Percentiles rank a stretch among this genome's conserved stretches.
phyloP scores from a whole-genome alignment of 2,888 invertebrate genomes.

The Copidosoma aretas region DNA sequence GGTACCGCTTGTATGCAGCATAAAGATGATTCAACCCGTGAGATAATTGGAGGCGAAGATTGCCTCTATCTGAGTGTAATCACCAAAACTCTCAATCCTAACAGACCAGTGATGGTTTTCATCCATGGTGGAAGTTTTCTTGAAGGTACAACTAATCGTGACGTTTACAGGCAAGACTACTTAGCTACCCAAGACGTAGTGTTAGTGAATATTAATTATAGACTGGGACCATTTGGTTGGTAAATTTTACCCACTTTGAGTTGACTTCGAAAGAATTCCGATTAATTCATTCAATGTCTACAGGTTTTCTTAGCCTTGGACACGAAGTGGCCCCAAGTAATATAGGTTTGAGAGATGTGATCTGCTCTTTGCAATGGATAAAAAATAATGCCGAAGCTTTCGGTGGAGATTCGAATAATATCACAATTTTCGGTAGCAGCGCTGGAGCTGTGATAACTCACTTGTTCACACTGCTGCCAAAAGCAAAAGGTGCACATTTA shows the following conservation, averaged over 20 bases:
- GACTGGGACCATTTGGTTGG: constrained; percentile 44
- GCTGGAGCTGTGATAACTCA: constrained; percentile 45
- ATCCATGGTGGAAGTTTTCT: constrained; percentile 47
- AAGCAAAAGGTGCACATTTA: constrained; percentile 46
- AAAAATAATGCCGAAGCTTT: constrained; percentile 50
- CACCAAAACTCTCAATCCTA: constrained; percentile 38
- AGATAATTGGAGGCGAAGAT: constrained; percentile 41
- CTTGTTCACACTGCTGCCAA: constrained; percentile 45
- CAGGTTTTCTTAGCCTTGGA: constrained; percentile 51
- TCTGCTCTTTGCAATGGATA: constrained; percentile 50
- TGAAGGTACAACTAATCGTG: constrained; percentile 29
- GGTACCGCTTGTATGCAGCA: neutral
- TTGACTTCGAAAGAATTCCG: too few relatives aligned
- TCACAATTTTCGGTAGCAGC: constrained; percentile 51
- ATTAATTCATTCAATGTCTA: neutral
- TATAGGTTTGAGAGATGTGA: constrained; percentile 50
- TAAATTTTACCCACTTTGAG: too few relatives aligned
- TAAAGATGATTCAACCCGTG: constrained; percentile 7
- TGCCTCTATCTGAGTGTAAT: constrained; percentile 46
- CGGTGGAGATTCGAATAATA: constrained; percentile 50
- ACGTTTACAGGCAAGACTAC: constrained; percentile 40
- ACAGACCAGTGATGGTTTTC: constrained; percentile 47
- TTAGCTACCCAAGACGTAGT: constrained; percentile 45
- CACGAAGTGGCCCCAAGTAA: constrained; percentile 50
- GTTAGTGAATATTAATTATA: constrained; percentile 43